Evolutionary conservation across 2,888 invertebrate species (phyloP).

Genomic region (Lottia scabra): DNA sequence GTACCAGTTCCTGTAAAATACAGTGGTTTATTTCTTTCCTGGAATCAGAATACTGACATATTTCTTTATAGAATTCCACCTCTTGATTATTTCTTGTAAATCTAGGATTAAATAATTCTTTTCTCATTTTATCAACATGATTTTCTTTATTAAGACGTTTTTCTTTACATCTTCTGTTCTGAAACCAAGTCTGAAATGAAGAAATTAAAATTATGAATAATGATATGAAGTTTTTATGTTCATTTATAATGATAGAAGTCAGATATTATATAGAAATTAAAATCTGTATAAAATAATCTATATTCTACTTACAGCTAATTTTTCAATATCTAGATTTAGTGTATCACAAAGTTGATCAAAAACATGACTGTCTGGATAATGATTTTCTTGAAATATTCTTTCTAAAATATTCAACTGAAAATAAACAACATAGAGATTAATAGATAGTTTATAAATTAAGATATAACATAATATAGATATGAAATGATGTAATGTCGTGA

Average conservation of each 20-base stretch:
- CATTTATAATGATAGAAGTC: not conserved
- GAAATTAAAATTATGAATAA: not conserved
- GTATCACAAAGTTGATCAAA: not conserved
- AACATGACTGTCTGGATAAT: not conserved
- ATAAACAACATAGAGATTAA: not conserved
- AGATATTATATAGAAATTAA: too few relatives aligned
- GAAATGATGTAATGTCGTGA: too few relatives aligned
- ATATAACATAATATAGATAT: too few relatives aligned
- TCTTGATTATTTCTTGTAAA: not conserved
- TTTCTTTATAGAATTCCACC: too few relatives aligned
- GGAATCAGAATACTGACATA: too few relatives aligned
- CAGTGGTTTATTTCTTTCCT: too few relatives aligned
- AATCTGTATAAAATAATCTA: too few relatives aligned
- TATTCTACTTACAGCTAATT: not conserved
- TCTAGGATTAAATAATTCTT: not conserved
- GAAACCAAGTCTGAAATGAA: not conserved
- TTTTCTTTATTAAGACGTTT: conserved; percentile 1
- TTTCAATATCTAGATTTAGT: not conserved
- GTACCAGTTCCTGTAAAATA: too few relatives aligned
- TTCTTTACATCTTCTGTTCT: not conserved
- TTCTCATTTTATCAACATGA: not conserved
- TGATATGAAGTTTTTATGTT: not conserved
- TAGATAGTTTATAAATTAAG: too few relatives aligned
- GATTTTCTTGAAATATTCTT: not conserved
- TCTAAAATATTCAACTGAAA: not conserved